Conservation (phyloP, 2,888 invertebrate species). For the Listrodromus nycthemerus region DNA sequence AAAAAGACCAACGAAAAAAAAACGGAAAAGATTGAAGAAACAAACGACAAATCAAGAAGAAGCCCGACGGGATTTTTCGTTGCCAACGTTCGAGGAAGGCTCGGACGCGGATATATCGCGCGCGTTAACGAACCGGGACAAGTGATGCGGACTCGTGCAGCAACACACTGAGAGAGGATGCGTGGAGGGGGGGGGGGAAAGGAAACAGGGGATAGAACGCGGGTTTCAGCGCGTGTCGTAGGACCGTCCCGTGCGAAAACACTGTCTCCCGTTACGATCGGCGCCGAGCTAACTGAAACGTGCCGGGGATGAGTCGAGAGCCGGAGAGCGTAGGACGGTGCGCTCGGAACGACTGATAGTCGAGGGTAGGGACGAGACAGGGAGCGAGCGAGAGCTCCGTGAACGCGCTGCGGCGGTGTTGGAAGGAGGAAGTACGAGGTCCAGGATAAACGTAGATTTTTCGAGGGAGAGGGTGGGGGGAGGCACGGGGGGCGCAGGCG, state of each 20-base stretch:
- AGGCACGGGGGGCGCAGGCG: constrained; percentile 70
- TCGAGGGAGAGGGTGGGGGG: not conserved
- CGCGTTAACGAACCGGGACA: constrained; percentile 21
- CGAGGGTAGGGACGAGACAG: constrained; percentile 26
- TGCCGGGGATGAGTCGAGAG: constrained; percentile 54
- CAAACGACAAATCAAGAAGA: not conserved
- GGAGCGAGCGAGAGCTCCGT: constrained; percentile 37
- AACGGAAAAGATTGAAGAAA: not conserved
- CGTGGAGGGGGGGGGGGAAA: no score
- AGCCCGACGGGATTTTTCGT: not conserved
- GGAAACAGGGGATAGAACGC: not conserved
- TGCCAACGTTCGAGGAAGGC: not conserved
- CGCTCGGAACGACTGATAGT: constrained; percentile 48
- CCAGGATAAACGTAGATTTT: constrained; percentile 74
- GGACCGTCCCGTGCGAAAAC: constrained; percentile 50
- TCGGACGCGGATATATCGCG: not conserved
- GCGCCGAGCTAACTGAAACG: constrained; percentile 64
- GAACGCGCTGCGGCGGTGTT: not conserved
- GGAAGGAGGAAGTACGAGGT: constrained; percentile 69
- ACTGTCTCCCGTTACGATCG: constrained; percentile 58
- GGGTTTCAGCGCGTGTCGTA: constrained; percentile 57
- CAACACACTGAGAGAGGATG: not conserved
- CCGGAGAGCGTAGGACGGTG: constrained; percentile 40
- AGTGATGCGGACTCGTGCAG: not conserved
- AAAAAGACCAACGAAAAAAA: no score